phyloP scores from a whole-genome alignment of 2,113 vertebrate genomes.

The Aldabrachelys gigantea region DNA sequence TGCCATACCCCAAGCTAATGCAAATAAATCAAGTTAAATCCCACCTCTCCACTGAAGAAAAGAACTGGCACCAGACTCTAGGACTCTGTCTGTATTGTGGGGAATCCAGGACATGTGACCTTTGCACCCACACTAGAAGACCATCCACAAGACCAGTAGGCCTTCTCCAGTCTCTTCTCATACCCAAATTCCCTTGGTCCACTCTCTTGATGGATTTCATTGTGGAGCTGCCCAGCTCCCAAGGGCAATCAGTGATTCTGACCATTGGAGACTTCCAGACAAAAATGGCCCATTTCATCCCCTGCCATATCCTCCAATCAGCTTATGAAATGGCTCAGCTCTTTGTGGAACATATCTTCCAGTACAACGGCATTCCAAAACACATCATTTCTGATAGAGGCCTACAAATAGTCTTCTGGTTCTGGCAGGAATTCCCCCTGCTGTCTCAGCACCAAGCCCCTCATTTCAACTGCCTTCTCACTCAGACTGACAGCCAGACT shows the following conservation, averaged over 20 bases:
- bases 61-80: too few relatives aligned
- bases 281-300: background rate
- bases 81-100: too few relatives aligned
- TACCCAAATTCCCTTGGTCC: background rate
- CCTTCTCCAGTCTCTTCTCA: background rate
- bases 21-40: too few relatives aligned
- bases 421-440: background rate
- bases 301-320: background rate
- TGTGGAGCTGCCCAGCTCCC: background rate
- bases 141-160: background rate
- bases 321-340: background rate
- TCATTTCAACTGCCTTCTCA: background rate
- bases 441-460: background rate
- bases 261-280: background rate
- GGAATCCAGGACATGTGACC: background rate
- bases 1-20: too few relatives aligned
- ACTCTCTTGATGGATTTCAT: background rate
- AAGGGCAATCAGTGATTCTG: background rate
- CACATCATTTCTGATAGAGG: background rate
- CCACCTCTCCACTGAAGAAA: too few relatives aligned
- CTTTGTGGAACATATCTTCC: background rate
- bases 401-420: background rate
- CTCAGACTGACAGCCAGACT: background rate
- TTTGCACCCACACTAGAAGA: background rate
- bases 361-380: background rate